phyloP scores from a whole-genome alignment of 2,797 vertebrate species.

The Garrulus glandarius region DNA sequence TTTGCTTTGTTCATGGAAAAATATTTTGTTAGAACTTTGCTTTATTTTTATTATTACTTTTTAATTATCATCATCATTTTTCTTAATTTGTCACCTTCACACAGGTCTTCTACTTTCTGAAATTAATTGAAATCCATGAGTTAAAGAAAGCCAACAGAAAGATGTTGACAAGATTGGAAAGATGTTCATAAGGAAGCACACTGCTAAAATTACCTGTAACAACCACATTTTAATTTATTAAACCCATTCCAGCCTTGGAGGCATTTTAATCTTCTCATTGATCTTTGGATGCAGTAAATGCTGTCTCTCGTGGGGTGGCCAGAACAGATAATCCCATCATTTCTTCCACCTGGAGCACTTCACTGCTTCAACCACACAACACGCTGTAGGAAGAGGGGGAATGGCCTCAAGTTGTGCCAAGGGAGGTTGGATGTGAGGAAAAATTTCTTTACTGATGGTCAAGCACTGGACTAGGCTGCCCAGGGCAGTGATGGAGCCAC shows the following conservation, averaged over 20 bases:
- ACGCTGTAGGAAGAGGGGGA: rapidly evolving
- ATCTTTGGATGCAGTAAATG: background rate
- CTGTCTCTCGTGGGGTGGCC: background rate
- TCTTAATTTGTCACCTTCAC: background rate
- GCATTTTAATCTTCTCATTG: background rate
- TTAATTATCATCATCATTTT: background rate
- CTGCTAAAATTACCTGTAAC: background rate
- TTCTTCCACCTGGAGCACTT: background rate
- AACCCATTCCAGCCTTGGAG: background rate
- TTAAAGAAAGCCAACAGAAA: background rate
- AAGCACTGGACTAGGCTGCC: background rate
- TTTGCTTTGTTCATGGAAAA: background rate
- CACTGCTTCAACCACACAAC: background rate
- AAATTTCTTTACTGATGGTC: background rate
- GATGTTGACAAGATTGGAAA: background rate
- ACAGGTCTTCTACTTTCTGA: background rate
- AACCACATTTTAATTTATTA: background rate
- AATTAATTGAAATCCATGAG: background rate
- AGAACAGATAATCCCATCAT: background rate
- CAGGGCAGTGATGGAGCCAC: background rate
- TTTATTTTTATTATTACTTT: background rate
- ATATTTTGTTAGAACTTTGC: background rate
- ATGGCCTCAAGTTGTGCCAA: background rate
- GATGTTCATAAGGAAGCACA: background rate
- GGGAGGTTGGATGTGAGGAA: background rate